These are phyloP conservation scores for Tricholauxania praeusta DNA, from an alignment of 2,888 invertebrate genomes.

Conservation along the genomic window DNA sequence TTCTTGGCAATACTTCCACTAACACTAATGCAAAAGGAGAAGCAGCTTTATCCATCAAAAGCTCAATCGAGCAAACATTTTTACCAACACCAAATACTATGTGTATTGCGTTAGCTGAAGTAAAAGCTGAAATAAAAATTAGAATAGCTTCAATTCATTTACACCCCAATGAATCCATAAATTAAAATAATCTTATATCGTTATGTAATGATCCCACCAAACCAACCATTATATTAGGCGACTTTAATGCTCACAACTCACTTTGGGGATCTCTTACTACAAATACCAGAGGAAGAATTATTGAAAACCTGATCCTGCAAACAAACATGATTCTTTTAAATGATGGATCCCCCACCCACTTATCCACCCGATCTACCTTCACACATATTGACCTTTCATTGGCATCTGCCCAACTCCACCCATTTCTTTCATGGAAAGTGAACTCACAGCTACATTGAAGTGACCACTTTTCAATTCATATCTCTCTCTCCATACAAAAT, in stretches of 20 bases:
- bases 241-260: constrained; percentile 32
- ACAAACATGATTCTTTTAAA: no score
- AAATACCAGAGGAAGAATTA: no score
- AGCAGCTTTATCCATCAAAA: constrained; percentile 30
- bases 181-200: background rate
- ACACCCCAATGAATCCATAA: background rate
- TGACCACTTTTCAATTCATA: no score
- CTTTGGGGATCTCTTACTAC: no score
- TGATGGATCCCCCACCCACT: constrained; percentile 21
- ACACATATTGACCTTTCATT: no score
- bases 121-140: constrained; percentile 19
- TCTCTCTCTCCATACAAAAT: no score
- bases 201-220: background rate
- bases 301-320: no score
- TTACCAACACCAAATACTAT: constrained; percentile 16
- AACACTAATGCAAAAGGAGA: constrained; percentile 27
- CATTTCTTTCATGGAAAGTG: no score
- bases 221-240: constrained; percentile 8
- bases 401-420: no score
- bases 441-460: constrained; percentile 22
- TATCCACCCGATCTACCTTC: no score
- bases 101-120: constrained; percentile 11
- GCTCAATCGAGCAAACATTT: constrained; percentile 10
- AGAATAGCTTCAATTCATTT: constrained; percentile 21
- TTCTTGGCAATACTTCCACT: no score